Evolutionary conservation across 2,797 vertebrate species (phyloP).

Genomic region (Morelia viridis): DNA sequence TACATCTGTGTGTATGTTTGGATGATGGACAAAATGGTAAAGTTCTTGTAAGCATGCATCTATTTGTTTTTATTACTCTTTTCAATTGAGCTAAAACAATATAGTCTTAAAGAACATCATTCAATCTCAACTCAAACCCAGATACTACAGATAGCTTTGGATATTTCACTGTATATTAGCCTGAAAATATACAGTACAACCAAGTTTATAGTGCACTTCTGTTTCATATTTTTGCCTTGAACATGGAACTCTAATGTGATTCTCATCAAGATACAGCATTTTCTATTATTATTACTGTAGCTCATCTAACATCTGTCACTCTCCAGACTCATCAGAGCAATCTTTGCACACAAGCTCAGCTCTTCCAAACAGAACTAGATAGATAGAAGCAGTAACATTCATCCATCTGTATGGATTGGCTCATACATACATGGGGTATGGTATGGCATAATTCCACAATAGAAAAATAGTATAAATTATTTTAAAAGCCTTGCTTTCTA

Average conservation of each 20-base stretch:
- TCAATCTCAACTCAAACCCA: background rate
- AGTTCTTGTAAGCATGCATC: background rate
- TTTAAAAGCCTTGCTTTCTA: conserved; percentile 3
- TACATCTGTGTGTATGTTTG: background rate
- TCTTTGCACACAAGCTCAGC: background rate
- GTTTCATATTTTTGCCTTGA: background rate
- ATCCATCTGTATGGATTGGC: background rate
- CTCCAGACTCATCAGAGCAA: background rate
- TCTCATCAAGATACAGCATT: background rate
- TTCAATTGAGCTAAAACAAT: background rate
- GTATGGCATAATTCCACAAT: conserved; percentile 14
- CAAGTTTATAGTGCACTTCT: background rate
- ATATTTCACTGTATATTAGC: conserved; percentile 3
- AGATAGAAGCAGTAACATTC: background rate
- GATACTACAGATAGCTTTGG: background rate
- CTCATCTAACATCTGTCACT: background rate
- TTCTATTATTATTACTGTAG: background rate
- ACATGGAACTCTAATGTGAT: background rate
- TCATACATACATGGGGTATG: background rate
- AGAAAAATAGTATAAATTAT: conserved; percentile 18
- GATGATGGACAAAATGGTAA: background rate
- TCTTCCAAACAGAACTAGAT: background rate
- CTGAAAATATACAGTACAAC: background rate
- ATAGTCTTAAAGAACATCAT: background rate
- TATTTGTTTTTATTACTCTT: background rate